These are phyloP conservation scores for Peromyscus nudipes DNA, from an alignment of 2,797 vertebrate species.

Conservation along the genomic window DNA sequence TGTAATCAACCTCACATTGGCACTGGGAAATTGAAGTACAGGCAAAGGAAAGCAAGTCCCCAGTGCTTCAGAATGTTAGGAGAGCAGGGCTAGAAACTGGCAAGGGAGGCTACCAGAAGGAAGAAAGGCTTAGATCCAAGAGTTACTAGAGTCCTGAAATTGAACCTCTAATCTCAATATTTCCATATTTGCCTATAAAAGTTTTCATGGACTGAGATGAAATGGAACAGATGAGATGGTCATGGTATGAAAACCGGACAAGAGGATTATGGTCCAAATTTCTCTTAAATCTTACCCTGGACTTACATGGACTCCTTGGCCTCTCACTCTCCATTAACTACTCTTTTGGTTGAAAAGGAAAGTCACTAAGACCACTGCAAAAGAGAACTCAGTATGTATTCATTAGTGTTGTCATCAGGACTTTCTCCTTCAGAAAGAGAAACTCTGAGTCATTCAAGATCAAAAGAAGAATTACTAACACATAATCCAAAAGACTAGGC, in stretches of 20 bases:
- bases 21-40: neutral
- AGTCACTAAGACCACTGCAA: neutral
- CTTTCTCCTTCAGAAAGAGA: conserved; percentile 26
- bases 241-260: neutral
- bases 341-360: neutral
- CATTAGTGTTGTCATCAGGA: neutral
- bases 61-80: neutral
- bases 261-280: neutral
- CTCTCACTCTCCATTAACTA: neutral
- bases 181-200: neutral
- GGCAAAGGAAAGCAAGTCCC: neutral
- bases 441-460: neutral
- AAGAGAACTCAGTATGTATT: neutral
- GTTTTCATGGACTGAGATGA: neutral
- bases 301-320: neutral
- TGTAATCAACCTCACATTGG: neutral
- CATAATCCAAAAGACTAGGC: neutral
- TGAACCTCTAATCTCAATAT: neutral
- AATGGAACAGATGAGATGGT: neutral
- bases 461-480: neutral
- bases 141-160: neutral
- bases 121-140: neutral
- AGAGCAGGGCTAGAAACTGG: neutral
- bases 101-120: neutral
- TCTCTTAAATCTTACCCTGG: neutral